These are phyloP conservation scores for Thalassoma bifasciatum DNA, from an alignment of 2,113 vertebrate species.

Conservation along the genomic window DNA sequence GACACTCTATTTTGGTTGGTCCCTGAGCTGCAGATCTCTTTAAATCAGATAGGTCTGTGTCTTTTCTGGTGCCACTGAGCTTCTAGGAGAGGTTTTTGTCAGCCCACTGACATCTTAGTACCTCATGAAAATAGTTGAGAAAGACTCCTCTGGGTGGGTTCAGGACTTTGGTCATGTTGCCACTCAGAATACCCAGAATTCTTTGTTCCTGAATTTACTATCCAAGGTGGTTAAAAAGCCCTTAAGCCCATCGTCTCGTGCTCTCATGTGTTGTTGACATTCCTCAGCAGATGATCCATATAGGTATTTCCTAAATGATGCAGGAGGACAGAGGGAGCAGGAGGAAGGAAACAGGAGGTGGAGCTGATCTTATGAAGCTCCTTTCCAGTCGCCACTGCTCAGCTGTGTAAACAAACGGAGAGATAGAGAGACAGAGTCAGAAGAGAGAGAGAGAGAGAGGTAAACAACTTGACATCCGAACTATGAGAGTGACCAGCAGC, in stretches of 20 bases:
- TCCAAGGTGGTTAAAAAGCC: too few relatives aligned
- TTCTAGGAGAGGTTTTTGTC: not conserved
- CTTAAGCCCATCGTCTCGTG: too few relatives aligned
- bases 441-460: conserved; percentile 30
- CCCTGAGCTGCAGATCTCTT: conserved; percentile 46
- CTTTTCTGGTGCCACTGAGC: conserved; percentile 3
- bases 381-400: conserved; percentile 32
- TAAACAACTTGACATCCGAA: conserved; percentile 1
- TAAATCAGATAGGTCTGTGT: conserved; percentile 8
- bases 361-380: conserved; percentile 43
- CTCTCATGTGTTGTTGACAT: conserved; percentile 45
- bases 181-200: not conserved
- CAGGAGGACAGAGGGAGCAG: conserved; percentile 58
- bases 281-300: conserved; percentile 34
- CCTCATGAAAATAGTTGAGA: not conserved
- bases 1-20: conserved; percentile 61
- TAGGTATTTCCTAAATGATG: conserved; percentile 74
- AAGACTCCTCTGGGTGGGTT: not conserved
- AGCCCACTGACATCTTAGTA: not conserved
- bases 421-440: conserved; percentile 24
- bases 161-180: not conserved
- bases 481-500: conserved; percentile 10
- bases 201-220: too few relatives aligned
- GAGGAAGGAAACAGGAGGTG: conserved; percentile 22
- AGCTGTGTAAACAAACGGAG: conserved; percentile 57